Evolutionary conservation across 2,113 vertebrate species (phyloP).

Genomic region (Rattus rattus): DNA sequence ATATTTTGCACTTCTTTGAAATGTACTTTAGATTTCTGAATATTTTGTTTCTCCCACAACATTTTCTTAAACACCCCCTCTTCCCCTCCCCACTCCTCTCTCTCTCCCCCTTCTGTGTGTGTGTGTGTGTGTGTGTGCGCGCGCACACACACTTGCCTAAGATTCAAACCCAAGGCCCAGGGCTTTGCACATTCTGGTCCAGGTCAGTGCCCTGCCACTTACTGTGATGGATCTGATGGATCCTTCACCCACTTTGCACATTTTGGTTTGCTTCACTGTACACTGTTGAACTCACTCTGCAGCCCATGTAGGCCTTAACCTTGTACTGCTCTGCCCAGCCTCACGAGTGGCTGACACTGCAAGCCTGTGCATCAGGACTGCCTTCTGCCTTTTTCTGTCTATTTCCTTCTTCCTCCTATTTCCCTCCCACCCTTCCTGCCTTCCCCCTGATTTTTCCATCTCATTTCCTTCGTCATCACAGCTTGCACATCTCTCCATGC

Average conservation of each 20-base stretch:
- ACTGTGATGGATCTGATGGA: neutral
- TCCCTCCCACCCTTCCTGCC: neutral
- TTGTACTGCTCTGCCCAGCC: neutral
- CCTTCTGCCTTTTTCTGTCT: neutral
- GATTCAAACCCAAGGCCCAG: neutral
- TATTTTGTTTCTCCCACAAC: neutral
- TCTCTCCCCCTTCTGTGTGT: neutral
- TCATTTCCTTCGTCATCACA: neutral
- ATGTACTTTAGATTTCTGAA: neutral
- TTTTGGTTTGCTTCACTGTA: neutral
- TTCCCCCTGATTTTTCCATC: neutral
- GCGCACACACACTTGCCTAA: too few relatives aligned
- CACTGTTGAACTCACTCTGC: neutral
- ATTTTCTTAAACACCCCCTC: neutral
- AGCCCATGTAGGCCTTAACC: neutral
- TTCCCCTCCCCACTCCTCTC: too few relatives aligned
- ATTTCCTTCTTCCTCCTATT: neutral
- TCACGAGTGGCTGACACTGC: neutral
- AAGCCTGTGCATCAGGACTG: neutral
- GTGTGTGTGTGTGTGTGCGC: neutral
- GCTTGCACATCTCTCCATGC: neutral
- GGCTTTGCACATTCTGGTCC: neutral
- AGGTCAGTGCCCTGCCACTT: neutral
- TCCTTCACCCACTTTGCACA: neutral
- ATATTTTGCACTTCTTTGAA: neutral